Percentiles rank a stretch among this genome's conserved stretches.
Evolutionary conservation across 2,888 invertebrate genomes (phyloP).

Genomic region (Euplexia lucipara): DNA sequence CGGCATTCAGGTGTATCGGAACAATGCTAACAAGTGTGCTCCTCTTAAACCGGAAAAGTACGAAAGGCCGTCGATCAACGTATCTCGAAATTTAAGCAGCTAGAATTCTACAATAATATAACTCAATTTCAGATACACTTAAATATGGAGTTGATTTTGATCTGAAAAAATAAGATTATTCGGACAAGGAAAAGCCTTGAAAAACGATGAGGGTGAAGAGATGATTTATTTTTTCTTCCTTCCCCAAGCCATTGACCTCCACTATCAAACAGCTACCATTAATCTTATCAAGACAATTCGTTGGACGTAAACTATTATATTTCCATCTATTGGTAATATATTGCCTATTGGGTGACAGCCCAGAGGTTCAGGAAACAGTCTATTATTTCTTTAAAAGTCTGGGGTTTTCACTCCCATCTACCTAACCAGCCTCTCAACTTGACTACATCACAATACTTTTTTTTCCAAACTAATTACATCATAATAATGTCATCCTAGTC

Average conservation of each 20-base stretch:
- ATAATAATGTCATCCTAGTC: too few relatives aligned
- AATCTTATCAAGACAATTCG: slow-evolving; percentile 33
- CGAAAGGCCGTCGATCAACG: too few relatives aligned
- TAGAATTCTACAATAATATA: too few relatives aligned
- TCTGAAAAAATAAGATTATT: background rate
- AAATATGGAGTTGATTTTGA: background rate
- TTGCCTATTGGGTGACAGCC: too few relatives aligned
- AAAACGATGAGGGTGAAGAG: slow-evolving; percentile 9
- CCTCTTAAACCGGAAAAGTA: too few relatives aligned
- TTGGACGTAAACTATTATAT: background rate
- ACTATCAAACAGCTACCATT: slow-evolving; percentile 15
- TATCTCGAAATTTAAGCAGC: too few relatives aligned
- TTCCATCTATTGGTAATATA: background rate
- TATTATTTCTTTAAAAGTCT: too few relatives aligned
- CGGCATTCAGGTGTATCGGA: too few relatives aligned
- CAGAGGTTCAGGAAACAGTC: too few relatives aligned
- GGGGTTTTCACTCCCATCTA: too few relatives aligned
- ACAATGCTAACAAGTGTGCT: too few relatives aligned
- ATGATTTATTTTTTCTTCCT: slow-evolving; percentile 38
- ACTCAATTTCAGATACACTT: too few relatives aligned
- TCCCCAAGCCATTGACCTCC: slow-evolving; percentile 13
- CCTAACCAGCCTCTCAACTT: background rate
- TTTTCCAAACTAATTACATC: slow-evolving; percentile 5
- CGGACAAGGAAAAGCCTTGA: slow-evolving; percentile 15
- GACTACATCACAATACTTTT: background rate